A percentile compares a stretch with the other conserved stretches of the same genome.
Conservation (phyloP, 2,113 vertebrate species). For the Ploceus nigricollis region DNA sequence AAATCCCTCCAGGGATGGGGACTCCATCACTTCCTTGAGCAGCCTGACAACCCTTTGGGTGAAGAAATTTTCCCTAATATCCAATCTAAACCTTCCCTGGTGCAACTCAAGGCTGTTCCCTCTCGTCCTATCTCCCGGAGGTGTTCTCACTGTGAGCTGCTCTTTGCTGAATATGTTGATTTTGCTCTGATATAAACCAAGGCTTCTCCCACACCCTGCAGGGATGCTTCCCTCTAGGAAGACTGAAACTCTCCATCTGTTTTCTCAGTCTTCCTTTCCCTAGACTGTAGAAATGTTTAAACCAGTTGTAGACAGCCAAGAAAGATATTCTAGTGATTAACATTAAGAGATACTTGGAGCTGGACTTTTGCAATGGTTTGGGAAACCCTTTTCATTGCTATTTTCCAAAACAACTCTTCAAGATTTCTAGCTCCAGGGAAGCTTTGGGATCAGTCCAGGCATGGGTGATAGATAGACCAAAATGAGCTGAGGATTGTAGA, state of each 20-base stretch:
- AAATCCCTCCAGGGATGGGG: not conserved
- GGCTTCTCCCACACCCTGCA: not conserved
- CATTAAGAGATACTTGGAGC: not conserved
- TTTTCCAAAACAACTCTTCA: not conserved
- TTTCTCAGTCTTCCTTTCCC: not conserved
- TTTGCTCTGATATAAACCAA: not conserved
- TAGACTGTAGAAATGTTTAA: not conserved
- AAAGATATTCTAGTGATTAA: not conserved
- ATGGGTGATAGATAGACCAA: not conserved
- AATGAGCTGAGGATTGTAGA: not conserved
- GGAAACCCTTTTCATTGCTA: not conserved
- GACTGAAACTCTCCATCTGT: not conserved
- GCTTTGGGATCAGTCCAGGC: not conserved
- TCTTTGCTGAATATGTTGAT: not conserved
- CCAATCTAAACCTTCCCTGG: not conserved
- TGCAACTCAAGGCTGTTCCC: not conserved
- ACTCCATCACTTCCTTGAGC: not conserved
- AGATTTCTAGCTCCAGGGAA: not conserved
- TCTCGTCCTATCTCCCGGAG: accelerated
- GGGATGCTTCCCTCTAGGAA: not conserved
- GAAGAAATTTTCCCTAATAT: not conserved
- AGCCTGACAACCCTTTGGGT: not conserved
- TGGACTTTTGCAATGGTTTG: not conserved
- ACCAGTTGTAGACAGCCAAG: not conserved
- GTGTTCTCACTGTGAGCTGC: not conserved